These are phyloP conservation scores for Okapia johnstoni DNA, from an alignment of 2,113 vertebrate species.

Conservation along the genomic window DNA sequence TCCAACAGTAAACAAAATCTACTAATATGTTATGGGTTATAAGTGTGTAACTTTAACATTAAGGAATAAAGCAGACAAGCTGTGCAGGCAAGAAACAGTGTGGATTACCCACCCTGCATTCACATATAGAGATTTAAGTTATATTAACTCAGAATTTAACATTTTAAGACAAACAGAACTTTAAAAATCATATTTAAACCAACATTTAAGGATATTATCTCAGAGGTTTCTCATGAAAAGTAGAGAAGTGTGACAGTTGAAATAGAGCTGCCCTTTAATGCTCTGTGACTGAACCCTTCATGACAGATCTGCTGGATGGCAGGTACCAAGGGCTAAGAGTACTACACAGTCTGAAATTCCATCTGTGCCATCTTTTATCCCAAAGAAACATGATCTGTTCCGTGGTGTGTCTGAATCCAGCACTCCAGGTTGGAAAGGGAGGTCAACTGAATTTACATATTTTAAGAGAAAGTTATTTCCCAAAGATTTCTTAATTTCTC, in stretches of 20 bases:
- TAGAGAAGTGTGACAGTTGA: background rate
- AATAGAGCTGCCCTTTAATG: background rate
- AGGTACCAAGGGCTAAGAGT: background rate
- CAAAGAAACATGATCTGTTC: background rate
- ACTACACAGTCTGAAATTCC: background rate
- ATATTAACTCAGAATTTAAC: background rate
- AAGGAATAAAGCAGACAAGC: background rate
- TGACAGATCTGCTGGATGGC: background rate
- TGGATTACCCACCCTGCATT: background rate
- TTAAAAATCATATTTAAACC: background rate
- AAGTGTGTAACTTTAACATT: background rate
- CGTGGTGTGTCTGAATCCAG: background rate
- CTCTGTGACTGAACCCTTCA: background rate
- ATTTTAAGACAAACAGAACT: background rate
- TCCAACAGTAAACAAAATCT: background rate
- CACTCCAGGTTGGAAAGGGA: background rate
- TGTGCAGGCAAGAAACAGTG: background rate
- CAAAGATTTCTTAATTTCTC: background rate
- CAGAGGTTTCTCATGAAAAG: background rate
- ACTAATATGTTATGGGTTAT: background rate
- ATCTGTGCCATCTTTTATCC: background rate
- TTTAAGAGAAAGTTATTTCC: background rate
- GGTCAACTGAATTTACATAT: background rate
- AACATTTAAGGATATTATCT: background rate
- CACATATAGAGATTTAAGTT: background rate